phyloP scores from a whole-genome alignment of 2,888 invertebrate species.

The Chromoteleia sp. region DNA sequence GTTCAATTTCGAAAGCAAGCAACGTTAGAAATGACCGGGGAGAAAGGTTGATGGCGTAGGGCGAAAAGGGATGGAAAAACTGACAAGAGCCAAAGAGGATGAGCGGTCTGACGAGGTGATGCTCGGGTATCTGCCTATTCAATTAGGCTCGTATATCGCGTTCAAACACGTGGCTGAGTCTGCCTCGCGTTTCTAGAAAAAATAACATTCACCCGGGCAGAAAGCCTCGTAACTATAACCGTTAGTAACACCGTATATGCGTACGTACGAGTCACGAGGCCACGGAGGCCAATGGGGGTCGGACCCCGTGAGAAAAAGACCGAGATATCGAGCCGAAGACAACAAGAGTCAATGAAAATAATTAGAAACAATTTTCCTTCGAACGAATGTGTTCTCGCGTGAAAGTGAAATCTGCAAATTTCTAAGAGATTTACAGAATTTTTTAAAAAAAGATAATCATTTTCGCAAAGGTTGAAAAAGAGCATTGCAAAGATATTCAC shows the following conservation, averaged over 20 bases:
- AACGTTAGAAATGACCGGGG: not conserved
- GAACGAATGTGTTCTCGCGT: too few species aligned
- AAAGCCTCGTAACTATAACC: conserved; percentile 68
- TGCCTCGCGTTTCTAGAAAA: conserved; percentile 65
- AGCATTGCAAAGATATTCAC: too few species aligned
- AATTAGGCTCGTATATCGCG: conserved; percentile 63
- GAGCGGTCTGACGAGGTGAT: conserved; percentile 23
- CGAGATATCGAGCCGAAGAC: not conserved
- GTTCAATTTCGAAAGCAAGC: conserved; percentile 1
- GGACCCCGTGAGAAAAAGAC: conserved; percentile 69
- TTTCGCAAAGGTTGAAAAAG: too few species aligned
- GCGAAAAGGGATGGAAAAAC: too few species aligned
- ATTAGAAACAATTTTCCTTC: too few species aligned
- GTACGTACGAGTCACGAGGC: conserved; percentile 69
- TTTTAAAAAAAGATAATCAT: too few species aligned
- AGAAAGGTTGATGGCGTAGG: too few species aligned
- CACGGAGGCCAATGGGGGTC: conserved; percentile 68
- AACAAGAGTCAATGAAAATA: not conserved
- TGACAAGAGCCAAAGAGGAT: conserved; percentile 5
- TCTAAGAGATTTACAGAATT: too few species aligned
- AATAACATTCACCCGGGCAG: conserved; percentile 60
- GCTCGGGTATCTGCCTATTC: conserved; percentile 54
- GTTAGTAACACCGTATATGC: conserved; percentile 68
- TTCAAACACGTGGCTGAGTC: conserved; percentile 59
- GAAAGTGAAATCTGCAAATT: too few species aligned